Conservation (phyloP, 1,140 invertebrate genomes). For the Trinorchestia longiramus region DNA sequence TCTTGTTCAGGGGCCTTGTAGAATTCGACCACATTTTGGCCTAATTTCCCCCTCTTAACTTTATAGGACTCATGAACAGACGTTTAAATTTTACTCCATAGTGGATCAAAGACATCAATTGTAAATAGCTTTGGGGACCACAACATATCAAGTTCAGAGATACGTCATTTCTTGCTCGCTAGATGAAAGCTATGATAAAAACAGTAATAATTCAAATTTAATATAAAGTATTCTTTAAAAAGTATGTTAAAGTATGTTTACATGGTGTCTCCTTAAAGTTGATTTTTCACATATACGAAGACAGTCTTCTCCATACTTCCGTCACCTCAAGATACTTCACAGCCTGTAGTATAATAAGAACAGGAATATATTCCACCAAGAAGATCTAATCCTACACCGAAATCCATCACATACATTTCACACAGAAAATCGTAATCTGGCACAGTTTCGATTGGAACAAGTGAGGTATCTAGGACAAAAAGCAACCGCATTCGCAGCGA, state of each 20-base stretch:
- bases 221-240: too few relatives aligned
- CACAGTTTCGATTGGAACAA: background rate
- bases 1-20: background rate
- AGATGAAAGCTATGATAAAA: background rate
- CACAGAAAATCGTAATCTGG: background rate
- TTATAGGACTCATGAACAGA: background rate
- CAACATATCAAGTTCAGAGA: background rate
- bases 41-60: background rate
- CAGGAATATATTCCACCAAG: background rate
- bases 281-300: background rate
- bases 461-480: background rate
- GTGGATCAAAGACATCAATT: background rate
- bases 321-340: background rate
- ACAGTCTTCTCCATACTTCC: background rate
- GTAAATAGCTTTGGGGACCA: background rate
- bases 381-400: background rate
- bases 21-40: background rate
- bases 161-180: background rate
- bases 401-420: background rate
- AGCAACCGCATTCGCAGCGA: background rate
- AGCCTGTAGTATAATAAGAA: background rate
- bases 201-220: too few relatives aligned
- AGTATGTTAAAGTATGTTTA: too few relatives aligned
- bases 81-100: background rate
- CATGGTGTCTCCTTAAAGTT: too few relatives aligned